phyloP scores from a whole-genome alignment of 2,113 vertebrate species.

The Macquaria australasica region DNA sequence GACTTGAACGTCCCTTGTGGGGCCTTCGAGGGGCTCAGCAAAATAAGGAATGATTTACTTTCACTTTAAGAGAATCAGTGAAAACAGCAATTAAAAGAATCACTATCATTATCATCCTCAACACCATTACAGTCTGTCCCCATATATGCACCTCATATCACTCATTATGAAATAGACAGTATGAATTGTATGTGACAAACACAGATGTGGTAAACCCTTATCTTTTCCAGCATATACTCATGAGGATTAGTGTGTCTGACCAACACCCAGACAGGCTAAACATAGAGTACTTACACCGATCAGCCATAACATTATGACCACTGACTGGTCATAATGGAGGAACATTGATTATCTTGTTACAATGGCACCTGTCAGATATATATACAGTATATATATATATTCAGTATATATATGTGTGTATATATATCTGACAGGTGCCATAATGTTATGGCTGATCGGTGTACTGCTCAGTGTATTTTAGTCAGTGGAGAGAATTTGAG shows the following conservation, averaged over 20 bases:
- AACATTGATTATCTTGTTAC: no score
- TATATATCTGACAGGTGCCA: no score
- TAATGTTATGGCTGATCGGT: no score
- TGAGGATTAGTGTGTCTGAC: conserved; percentile 24
- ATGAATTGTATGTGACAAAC: background rate
- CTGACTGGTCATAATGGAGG: no score
- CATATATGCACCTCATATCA: background rate
- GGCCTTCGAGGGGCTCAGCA: background rate
- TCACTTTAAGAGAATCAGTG: background rate
- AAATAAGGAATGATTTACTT: background rate
- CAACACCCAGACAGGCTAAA: conserved; percentile 6
- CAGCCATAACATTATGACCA: no score
- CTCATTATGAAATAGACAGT: background rate
- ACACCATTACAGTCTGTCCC: background rate
- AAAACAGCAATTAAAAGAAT: background rate
- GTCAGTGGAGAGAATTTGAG: background rate
- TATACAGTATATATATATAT: no score
- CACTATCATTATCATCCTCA: background rate
- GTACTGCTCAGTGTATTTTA: background rate
- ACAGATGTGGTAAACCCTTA: background rate
- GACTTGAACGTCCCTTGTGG: background rate
- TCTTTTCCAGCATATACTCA: background rate
- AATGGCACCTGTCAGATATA: no score
- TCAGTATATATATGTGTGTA: no score
- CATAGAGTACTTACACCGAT: no score